Evolutionary conservation across 2,888 invertebrate species (phyloP), one percentile per base, ranked within the genome.

Genomic region (Helobdella robusta): DNA sequence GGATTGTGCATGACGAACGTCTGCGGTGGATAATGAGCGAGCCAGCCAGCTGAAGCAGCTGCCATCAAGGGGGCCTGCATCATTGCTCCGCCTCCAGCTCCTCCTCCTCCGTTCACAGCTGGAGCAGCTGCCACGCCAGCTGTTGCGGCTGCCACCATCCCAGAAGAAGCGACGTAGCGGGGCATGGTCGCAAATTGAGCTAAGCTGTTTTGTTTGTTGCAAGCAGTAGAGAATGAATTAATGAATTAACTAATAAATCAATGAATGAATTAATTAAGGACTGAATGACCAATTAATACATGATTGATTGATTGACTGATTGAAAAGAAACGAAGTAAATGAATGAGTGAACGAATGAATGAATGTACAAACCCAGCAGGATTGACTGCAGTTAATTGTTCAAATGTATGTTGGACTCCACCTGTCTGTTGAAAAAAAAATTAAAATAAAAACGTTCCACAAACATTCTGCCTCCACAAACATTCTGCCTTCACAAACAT

Each of bases 1-100:
- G 65, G 65, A n/a, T 59, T 36, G 52, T 65, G 65, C 52, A 60
- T 60, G 20, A 65, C 32, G 59, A 60, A 59, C n/a, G 50, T 54
- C 23, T 59, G 59, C 23, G 63, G 63, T 20, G 8, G 46, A 50
- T 20, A 63, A 32, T 52, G 52, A 63, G 23, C 35, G 30, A 30
- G 54, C 23, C 5, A 23, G 6, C n/a, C n/a, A n/a, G n/a, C n/a
- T n/a, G n/a, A n/a, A n/a, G n/a, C n/a, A n/a, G n/a, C n/a, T n/a
- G n/a, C n/a, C n/a, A n/a, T n/a, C n/a, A n/a, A n/a, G n/a, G n/a
- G n/a, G n/a, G n/a, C n/a, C n/a, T n/a, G n/a, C n/a, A n/a, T n/a
- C n/a, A n/a, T n/a, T n/a, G n/a, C n/a, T n/a, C n/a, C n/a, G n/a
- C n/a, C n/a, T n/a, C n/a, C n/a, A n/a, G n/a, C n/a, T n/a, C n/a